These are phyloP conservation scores for Encarsia formosa DNA, from an alignment of 2,888 invertebrate genomes.

Conservation along the genomic window DNA sequence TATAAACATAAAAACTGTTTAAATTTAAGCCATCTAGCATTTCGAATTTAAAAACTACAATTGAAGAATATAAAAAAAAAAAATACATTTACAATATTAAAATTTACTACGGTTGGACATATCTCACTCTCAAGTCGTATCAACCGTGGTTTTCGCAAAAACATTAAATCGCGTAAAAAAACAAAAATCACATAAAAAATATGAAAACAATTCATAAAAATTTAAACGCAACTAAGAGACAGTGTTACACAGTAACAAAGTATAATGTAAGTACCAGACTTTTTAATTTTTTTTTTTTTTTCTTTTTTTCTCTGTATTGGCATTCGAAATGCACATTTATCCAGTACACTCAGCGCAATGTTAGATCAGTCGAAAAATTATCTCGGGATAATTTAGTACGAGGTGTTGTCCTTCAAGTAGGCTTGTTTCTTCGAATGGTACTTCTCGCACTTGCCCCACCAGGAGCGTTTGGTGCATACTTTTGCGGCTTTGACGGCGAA, in stretches of 20 bases:
- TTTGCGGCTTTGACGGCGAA: slow-evolving; percentile 75
- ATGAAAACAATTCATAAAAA: neutral
- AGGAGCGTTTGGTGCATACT: slow-evolving; percentile 70
- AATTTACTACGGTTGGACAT: too few relatives aligned
- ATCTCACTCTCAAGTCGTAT: too few relatives aligned
- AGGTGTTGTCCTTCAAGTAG: slow-evolving; percentile 68
- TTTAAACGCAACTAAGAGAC: neutral
- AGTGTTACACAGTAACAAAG: slow-evolving; percentile 21
- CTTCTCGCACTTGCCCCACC: slow-evolving; percentile 79
- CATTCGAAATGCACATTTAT: neutral
- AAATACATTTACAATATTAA: too few relatives aligned
- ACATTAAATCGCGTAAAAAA: neutral
- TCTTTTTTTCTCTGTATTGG: too few relatives aligned
- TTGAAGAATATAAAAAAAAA: too few relatives aligned
- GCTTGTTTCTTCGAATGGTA: slow-evolving; percentile 68
- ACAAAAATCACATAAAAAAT: neutral
- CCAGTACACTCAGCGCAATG: too few relatives aligned
- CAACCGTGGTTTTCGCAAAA: neutral
- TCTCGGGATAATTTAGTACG: too few relatives aligned
- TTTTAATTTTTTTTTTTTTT: neutral
- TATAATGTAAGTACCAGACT: slow-evolving; percentile 15
- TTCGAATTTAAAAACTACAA: too few relatives aligned
- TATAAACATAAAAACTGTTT: too few relatives aligned
- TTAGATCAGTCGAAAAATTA: too few relatives aligned
- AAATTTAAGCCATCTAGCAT: too few relatives aligned